Evolutionary conservation across 2,888 invertebrate genomes (phyloP).

Genomic region (Limnephilus lunatus): DNA sequence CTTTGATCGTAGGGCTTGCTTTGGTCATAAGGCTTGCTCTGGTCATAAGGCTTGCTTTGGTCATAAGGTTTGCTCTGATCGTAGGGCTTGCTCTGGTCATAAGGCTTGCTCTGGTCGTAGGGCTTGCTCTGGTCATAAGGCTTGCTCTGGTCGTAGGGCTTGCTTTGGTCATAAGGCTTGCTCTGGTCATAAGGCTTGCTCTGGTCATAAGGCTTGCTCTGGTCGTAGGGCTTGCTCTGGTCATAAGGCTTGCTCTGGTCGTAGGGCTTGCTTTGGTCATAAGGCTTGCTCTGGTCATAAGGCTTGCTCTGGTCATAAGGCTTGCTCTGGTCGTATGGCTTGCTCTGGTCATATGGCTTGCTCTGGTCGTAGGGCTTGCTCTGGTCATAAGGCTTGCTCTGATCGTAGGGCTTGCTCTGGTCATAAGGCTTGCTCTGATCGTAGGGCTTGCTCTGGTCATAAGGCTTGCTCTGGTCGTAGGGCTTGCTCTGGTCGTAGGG

Average conservation of each 20-base stretch:
- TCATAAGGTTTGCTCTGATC: not conserved
- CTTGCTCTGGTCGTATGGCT: not conserved
- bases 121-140: not conserved
- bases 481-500: constrained; percentile 36
- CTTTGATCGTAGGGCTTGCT: not conserved
- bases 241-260: not conserved
- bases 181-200: not conserved
- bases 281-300: not conserved
- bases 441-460: not conserved
- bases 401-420: not conserved
- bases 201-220: not conserved
- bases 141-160: not conserved
- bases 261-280: not conserved
- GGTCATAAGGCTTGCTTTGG: not conserved
- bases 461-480: not conserved
- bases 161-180: not conserved
- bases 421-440: not conserved
- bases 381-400: not conserved
- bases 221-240: not conserved
- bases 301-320: not conserved
- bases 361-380: not conserved
- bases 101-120: not conserved
- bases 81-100: not conserved
- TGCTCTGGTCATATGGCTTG: not conserved
- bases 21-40: not conserved